Base-by-base conservation (phyloP, 2,888 invertebrate genomes). In the Thera obeliscata region DNA sequence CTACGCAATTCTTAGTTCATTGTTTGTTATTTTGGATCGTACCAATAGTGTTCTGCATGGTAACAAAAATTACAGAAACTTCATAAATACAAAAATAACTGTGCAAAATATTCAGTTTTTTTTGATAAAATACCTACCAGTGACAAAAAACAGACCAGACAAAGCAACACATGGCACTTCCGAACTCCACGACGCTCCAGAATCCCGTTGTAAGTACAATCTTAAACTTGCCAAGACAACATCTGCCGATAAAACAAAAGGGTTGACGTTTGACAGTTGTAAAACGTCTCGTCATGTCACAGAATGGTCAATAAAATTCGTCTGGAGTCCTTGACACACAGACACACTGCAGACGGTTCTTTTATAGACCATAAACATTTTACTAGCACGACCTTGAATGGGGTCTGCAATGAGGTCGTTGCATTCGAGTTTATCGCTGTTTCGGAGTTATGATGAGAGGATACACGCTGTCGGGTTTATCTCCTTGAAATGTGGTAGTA, bases 351-450 rank as follows among this genome's bases (percentile, higher is more conserved):
- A 90, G 90, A 89, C 91, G 89, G 82, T 86, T 88, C 87, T 93
- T 83, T 93, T 93, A 93, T 93, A 90, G 92, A 82, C 91, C 88
- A 93, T 93, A 93, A 93, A 93, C 91, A 92, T 92, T 93, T 93
- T 93, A 93, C 93, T 93, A 92, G 91, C 90, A 71, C 91, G 89
- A 89, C 93, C 93, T 93, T 92, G 91, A 76, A 83, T 89, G 88
- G 91, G 91, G 92, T 91, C 88, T 93, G 90, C 91, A 91, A 84
- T 86, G 88, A 88, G 93, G 91, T 91, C 90, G 88, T 87, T 93
- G 93, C 91, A 93, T 93, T 84, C 84, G 76, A 79, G 76, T 87
- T 88, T 89, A 88, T 86, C 82, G 85, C 82, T 84, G 82, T 81
- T 84, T 82, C 77, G 79, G 78, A 78, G 81, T 81, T 83, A 81